A percentile compares a stretch with the other conserved stretches of the same genome.
phyloP scores from a whole-genome alignment of 2,113 vertebrate species.

The Odocoileus hemionus region DNA sequence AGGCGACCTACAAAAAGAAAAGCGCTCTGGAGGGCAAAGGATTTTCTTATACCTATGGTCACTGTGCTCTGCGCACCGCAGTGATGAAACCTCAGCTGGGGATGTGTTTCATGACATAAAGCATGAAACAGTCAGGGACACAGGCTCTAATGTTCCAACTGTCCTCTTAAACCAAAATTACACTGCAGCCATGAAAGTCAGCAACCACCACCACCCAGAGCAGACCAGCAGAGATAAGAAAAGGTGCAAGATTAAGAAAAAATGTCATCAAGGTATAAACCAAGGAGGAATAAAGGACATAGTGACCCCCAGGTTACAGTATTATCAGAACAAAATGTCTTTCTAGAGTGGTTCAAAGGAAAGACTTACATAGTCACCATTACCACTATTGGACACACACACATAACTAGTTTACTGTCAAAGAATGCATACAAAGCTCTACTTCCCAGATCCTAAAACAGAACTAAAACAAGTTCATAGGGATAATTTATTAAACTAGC shows the following conservation, averaged over 20 bases:
- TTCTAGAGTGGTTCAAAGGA: neutral
- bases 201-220: neutral
- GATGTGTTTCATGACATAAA: neutral
- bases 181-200: neutral
- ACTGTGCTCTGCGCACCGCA: accelerated
- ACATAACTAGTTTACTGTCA: neutral
- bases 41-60: neutral
- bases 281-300: neutral
- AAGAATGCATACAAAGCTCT: neutral
- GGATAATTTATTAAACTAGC: slow-evolving; percentile 3
- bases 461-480: neutral
- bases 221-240: neutral
- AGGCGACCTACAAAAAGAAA: neutral
- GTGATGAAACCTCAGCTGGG: neutral
- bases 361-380: neutral
- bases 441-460: neutral
- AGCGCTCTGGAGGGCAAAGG: neutral
- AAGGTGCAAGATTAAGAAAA: neutral
- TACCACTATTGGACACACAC: neutral
- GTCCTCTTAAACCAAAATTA: neutral
- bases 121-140: neutral
- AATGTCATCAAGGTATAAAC: neutral
- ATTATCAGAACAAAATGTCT: neutral
- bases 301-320: neutral
- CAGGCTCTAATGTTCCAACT: neutral